Conservation (phyloP, 2,888 invertebrate genomes). For the Drosophila merina region DNA sequence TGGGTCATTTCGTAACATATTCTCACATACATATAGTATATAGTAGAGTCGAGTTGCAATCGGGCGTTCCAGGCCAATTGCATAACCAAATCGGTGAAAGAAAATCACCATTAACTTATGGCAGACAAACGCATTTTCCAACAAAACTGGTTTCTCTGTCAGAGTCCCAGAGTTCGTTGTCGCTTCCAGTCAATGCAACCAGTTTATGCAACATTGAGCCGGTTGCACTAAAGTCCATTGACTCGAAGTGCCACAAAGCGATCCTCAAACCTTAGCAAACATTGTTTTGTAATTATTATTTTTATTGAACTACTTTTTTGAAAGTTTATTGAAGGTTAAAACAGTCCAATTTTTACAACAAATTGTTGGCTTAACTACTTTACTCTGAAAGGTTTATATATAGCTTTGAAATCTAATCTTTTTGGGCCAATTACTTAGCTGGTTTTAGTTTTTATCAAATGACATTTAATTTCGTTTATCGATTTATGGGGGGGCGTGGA, state of each 20-base stretch:
- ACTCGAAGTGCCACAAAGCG: conserved; percentile 38
- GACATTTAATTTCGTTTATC: conserved; percentile 20
- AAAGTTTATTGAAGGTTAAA: not conserved
- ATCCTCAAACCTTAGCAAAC: too few species aligned
- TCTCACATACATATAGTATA: conserved; percentile 55
- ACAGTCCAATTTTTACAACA: not conserved
- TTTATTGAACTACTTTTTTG: not conserved
- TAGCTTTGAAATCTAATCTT: conserved; percentile 17
- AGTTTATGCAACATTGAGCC: conserved; percentile 60
- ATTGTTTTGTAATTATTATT: too few species aligned
- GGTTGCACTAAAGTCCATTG: conserved; percentile 58
- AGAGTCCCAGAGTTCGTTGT: conserved; percentile 31
- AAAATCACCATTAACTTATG: conserved; percentile 28
- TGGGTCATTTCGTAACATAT: conserved; percentile 57
- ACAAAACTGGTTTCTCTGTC: conserved; percentile 43
- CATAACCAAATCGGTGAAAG: conserved; percentile 54
- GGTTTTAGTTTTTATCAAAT: conserved; percentile 22
- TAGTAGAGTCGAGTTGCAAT: not conserved
- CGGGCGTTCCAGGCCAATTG: conserved; percentile 43
- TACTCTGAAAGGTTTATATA: not conserved
- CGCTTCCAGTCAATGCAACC: conserved; percentile 49
- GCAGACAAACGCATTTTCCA: conserved; percentile 31
- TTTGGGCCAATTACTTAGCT: conserved; percentile 20
- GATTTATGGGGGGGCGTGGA: conserved; percentile 4
- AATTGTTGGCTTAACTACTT: not conserved